Evolutionary conservation across 2,888 invertebrate species (phyloP).

Genomic region (Nipponacmea schrenckii): DNA sequence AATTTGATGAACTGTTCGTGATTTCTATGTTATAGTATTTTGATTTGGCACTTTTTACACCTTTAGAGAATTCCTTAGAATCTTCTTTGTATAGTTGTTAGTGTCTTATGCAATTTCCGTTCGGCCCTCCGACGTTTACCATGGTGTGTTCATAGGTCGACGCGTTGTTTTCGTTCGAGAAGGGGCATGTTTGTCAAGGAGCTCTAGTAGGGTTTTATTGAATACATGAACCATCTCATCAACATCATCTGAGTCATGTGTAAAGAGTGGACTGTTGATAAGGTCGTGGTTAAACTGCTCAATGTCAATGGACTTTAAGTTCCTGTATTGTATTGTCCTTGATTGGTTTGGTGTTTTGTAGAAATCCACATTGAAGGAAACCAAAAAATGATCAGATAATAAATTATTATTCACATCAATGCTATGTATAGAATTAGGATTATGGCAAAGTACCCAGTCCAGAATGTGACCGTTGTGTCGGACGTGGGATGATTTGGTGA

Average conservation of each 20-base stretch:
- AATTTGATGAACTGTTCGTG: not conserved
- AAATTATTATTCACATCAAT: not conserved
- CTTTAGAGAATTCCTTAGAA: not conserved
- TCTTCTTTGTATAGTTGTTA: not conserved
- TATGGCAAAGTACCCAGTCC: not conserved
- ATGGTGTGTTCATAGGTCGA: not conserved
- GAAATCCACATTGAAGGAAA: not conserved
- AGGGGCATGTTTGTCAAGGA: constrained; percentile 2
- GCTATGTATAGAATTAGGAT: not conserved
- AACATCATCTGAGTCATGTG: not conserved
- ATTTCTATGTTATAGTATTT: not conserved
- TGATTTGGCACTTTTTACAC: not conserved
- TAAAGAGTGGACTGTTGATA: not conserved
- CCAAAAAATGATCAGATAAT: not conserved
- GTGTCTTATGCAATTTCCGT: not conserved
- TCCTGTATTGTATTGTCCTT: not conserved
- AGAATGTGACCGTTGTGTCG: not conserved
- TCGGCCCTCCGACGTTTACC: not conserved
- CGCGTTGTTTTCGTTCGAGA: not conserved
- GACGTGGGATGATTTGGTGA: not conserved
- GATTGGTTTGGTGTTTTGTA: not conserved
- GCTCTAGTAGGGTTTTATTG: not conserved
- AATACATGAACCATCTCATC: not conserved
- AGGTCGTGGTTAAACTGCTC: not conserved
- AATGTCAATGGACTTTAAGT: not conserved